Percentiles rank a stretch among this genome's conserved stretches.
Evolutionary conservation across 2,113 vertebrate species (phyloP).

Genomic region (Cromileptes altivelis): DNA sequence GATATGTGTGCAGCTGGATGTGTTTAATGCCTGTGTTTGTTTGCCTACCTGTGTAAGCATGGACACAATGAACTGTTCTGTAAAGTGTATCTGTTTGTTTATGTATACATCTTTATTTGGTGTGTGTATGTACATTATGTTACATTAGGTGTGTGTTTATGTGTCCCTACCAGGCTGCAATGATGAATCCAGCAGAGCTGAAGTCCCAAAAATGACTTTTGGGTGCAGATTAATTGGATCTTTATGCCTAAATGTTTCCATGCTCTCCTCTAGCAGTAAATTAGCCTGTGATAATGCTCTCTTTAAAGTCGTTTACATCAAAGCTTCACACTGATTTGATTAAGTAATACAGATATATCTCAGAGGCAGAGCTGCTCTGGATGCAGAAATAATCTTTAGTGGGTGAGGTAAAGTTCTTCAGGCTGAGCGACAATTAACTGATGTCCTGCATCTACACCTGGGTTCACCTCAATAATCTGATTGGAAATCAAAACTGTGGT

Average conservation of each 20-base stretch:
- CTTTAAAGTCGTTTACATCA: constrained; percentile 28
- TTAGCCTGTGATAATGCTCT: background rate
- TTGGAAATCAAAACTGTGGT: background rate
- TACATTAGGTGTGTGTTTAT: background rate
- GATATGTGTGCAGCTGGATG: too few relatives aligned
- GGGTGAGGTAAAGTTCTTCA: background rate
- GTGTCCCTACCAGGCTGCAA: background rate
- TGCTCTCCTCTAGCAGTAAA: constrained; percentile 19
- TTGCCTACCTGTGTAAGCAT: too few relatives aligned
- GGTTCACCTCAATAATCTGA: background rate
- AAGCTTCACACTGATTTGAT: background rate
- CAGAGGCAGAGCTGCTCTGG: background rate
- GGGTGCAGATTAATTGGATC: constrained; percentile 39
- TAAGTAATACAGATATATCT: background rate
- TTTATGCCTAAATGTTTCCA: background rate
- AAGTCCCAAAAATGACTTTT: constrained; percentile 13
- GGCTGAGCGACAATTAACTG: background rate
- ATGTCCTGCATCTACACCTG: background rate
- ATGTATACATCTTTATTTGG: background rate
- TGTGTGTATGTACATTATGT: background rate
- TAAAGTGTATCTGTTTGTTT: background rate
- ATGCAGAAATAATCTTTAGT: background rate
- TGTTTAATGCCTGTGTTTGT: too few relatives aligned
- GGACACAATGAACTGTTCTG: too few relatives aligned
- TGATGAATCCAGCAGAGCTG: constrained; percentile 18